Conservation (phyloP, 2,888 invertebrate genomes). For the Parthenolecanium corni region DNA sequence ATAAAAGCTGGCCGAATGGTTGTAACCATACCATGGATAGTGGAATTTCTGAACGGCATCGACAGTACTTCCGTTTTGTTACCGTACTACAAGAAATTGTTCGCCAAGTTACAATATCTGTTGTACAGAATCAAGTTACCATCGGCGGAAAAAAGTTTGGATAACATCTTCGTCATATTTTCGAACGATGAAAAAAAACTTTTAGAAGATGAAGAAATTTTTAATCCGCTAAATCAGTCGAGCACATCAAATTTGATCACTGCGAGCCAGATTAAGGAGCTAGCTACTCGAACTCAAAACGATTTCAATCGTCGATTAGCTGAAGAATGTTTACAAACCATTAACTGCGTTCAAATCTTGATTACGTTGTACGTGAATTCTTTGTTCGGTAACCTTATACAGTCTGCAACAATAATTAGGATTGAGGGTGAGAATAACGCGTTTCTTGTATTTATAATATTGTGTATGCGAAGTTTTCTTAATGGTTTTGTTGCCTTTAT, state of each 20-base stretch:
- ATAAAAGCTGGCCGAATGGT: constrained; percentile 13
- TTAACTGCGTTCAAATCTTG: constrained; percentile 16
- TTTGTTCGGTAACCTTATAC: constrained; percentile 7
- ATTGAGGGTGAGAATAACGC: constrained; percentile 2
- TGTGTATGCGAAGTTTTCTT: background rate
- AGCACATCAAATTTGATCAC: background rate
- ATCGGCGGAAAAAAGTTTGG: background rate
- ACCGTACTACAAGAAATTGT: constrained; percentile 5
- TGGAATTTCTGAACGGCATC: constrained; percentile 22
- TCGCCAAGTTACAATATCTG: constrained; percentile 15
- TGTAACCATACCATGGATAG: constrained; percentile 15
- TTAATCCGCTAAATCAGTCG: background rate
- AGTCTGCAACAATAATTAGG: constrained; percentile 8
- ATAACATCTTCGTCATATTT: background rate
- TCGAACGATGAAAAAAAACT: constrained; percentile 8
- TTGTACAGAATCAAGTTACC: constrained; percentile 17
- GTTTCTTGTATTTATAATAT: no score
- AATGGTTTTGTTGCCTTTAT: background rate
- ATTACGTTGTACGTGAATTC: constrained; percentile 24
- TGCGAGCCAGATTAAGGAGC: background rate
- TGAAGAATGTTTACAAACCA: constrained; percentile 12
- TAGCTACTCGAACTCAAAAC: background rate
- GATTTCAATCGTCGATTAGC: constrained; percentile 11
- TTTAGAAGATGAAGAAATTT: background rate
- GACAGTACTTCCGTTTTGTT: constrained; percentile 9